These are phyloP conservation scores for Delphinus delphis DNA, from an alignment of 2,113 vertebrate genomes.

Conservation along the genomic window DNA sequence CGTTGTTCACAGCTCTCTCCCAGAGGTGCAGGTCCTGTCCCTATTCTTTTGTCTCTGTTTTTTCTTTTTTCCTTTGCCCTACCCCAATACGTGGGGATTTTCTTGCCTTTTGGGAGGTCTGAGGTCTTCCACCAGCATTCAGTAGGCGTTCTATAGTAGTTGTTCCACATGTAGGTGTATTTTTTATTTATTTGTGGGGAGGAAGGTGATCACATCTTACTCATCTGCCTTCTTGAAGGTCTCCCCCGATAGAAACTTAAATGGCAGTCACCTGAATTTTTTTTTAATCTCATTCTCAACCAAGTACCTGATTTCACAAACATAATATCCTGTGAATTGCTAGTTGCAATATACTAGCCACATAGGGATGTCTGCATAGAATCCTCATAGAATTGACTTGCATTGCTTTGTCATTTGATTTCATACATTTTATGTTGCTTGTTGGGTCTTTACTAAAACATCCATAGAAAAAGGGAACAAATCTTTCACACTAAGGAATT, in stretches of 20 bases:
- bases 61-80: too few species aligned
- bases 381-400: neutral
- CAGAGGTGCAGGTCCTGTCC: too few species aligned
- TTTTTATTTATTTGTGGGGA: too few species aligned
- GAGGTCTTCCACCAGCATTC: too few species aligned
- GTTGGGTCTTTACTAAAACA: neutral
- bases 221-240: too few species aligned
- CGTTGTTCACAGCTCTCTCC: too few species aligned
- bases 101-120: too few species aligned
- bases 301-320: neutral
- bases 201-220: too few species aligned
- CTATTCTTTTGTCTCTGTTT: too few species aligned
- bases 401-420: neutral
- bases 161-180: too few species aligned
- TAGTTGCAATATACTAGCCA: neutral
- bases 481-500: neutral
- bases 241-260: neutral
- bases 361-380: neutral
- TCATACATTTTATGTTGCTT: neutral
- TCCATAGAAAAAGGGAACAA: neutral
- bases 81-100: too few species aligned
- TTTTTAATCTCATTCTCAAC: neutral
- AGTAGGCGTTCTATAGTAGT: too few species aligned
- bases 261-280: neutral
- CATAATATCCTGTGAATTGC: neutral